These are phyloP conservation scores for Amblyjoppa fuscipennis DNA, from an alignment of 2,888 invertebrate genomes.

Conservation along the genomic window DNA sequence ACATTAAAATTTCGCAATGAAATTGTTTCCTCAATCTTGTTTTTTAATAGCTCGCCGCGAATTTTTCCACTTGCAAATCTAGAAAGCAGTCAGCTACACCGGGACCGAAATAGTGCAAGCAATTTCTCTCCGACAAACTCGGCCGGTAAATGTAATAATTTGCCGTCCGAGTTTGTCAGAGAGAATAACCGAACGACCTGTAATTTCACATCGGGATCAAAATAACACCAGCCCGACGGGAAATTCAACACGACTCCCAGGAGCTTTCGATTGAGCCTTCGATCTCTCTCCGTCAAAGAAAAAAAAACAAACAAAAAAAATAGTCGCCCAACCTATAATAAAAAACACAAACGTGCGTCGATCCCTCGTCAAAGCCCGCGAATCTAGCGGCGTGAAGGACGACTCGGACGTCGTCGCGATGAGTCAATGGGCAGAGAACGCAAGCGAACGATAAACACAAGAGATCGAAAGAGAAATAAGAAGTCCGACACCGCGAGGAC, in stretches of 20 bases:
- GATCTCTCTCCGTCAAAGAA: neutral
- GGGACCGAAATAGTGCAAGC: too few relatives aligned
- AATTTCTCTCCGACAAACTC: too few relatives aligned
- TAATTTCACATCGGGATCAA: neutral
- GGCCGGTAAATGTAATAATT: too few relatives aligned
- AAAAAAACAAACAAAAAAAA: neutral
- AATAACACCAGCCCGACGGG: neutral
- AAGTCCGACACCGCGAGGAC: neutral
- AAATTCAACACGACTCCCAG: too few relatives aligned
- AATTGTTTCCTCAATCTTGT: too few relatives aligned
- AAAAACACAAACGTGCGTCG: neutral
- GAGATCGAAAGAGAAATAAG: neutral
- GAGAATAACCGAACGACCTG: neutral
- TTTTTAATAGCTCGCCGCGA: too few relatives aligned
- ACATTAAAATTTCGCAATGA: too few relatives aligned
- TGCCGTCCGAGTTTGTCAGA: neutral
- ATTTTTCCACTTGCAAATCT: too few relatives aligned
- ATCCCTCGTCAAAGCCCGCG: neutral
- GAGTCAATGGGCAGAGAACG: conserved; percentile 5
- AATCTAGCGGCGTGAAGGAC: neutral
- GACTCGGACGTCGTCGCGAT: conserved; percentile 2
- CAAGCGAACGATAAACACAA: conserved; percentile 5
- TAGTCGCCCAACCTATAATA: neutral
- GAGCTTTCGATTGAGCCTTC: neutral
- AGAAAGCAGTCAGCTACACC: too few relatives aligned